Evolutionary conservation across 2,797 vertebrate species (phyloP).

Genomic region (Martes flavigula): DNA sequence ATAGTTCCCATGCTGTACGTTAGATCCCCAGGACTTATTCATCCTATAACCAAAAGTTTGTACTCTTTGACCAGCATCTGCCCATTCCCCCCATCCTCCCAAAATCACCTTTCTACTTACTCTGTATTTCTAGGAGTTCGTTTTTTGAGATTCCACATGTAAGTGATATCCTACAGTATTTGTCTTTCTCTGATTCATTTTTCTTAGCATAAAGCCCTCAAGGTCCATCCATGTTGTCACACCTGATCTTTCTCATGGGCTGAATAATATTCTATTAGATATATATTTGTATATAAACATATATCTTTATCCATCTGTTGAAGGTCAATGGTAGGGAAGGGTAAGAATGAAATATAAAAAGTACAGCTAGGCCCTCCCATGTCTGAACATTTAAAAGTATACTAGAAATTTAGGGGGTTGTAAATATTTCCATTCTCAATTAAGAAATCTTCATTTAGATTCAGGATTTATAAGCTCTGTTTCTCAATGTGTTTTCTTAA

Average conservation of each 20-base stretch:
- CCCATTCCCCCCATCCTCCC: too few relatives aligned
- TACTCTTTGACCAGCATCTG: neutral
- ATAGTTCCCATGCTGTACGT: neutral
- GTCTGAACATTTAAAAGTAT: neutral
- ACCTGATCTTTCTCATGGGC: neutral
- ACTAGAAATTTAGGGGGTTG: neutral
- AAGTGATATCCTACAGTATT: neutral
- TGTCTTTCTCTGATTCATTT: neutral
- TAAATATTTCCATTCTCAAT: neutral
- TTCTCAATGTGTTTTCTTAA: neutral
- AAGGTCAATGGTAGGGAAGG: neutral
- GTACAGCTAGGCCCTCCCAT: neutral
- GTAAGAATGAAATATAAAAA: neutral
- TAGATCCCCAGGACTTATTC: neutral
- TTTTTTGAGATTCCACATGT: neutral
- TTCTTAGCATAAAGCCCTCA: neutral
- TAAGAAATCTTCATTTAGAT: constrained; percentile 2
- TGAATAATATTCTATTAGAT: neutral
- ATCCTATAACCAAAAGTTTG: neutral
- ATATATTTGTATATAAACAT: neutral
- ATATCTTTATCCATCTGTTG: neutral
- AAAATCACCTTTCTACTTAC: neutral
- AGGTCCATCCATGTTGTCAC: neutral
- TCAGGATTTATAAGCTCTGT: neutral
- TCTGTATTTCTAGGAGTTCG: neutral